These are phyloP conservation scores for Papilio demoleus DNA, from an alignment of 2,888 invertebrate genomes.

Conservation along the genomic window DNA sequence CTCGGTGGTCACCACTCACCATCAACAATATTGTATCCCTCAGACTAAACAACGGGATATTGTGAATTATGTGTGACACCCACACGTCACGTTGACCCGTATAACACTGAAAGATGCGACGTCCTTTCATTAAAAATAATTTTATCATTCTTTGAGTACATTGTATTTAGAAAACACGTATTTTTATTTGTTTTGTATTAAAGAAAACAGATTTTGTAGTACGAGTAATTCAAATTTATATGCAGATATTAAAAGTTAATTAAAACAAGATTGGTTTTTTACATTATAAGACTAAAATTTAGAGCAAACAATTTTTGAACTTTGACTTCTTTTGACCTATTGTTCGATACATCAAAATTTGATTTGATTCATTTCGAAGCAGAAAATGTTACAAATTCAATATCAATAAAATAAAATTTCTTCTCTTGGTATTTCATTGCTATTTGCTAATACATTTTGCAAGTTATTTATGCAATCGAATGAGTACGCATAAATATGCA, in stretches of 20 bases:
- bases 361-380: neutral
- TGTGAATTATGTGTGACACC: constrained; percentile 76
- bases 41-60: constrained; percentile 72
- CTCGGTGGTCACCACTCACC: constrained; percentile 64
- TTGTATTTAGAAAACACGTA: neutral
- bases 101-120: constrained; percentile 35
- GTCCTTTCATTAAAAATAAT: constrained; percentile 31
- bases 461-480: constrained; percentile 38
- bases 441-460: constrained; percentile 34
- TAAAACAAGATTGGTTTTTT: too few species aligned
- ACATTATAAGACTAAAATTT: too few species aligned
- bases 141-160: neutral
- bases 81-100: constrained; percentile 54
- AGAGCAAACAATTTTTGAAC: too few species aligned
- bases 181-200: neutral
- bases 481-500: constrained; percentile 47
- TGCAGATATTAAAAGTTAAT: too few species aligned
- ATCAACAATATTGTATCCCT: constrained; percentile 66
- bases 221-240: neutral
- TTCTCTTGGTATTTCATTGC: constrained; percentile 25
- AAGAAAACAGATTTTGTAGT: neutral
- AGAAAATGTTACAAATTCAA: neutral
- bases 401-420: constrained; percentile 21
- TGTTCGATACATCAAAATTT: neutral
- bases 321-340: too few species aligned